Evolutionary conservation across 2,113 vertebrate genomes (phyloP), one percentile per base, ranked within the genome.

Genomic region (Sclerurus mexicanus): DNA sequence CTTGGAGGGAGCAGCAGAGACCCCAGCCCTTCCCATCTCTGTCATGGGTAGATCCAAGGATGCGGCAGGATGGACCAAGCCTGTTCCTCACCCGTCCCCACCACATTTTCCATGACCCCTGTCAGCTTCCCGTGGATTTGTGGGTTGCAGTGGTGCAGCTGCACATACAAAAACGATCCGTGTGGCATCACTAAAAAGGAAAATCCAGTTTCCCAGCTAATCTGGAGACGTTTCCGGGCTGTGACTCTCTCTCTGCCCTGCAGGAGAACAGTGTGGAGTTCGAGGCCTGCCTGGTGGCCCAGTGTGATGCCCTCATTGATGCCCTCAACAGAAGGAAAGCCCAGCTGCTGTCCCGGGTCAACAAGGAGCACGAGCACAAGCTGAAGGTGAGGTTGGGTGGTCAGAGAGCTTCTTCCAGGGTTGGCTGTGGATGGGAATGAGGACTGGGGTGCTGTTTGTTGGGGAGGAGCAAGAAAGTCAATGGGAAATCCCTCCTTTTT

Each of bases 231-330:
- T 28, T 9, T 15, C 42, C 2, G 2, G 8, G n/a, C 47, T 76
- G 28, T 83, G 87, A 87, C 17, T 10, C 8, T 76, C 56, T 82
- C 67, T 95, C 25, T 97, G 62, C 76, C 72, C 42, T 6, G 0
- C 97, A 99, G 99, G 99, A 99, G 98, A 99, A 99, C 96, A 99
- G 99, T 0, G 99, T 99, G 97, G 99, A 99, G 98, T 99, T 99
- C 2, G 99, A 99, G 90, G 99, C 99, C 31, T 99, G 99, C 92
- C 96, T 99, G 96, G 99, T 99, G 75, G 99, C 99, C 21, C 99
- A 99, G 95, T 99, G 99, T n/a, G 99, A 99, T 0, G 99, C 99
- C 42, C 99, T 99, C 90, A 99, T 99, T 3, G 99, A 99, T 0
- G 99, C 99, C 59, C 98, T 99, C 85, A 99, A 99, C 97, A 97